Evolutionary conservation across 2,797 vertebrate genomes (phyloP).

Genomic region (Ciconia nigra): DNA sequence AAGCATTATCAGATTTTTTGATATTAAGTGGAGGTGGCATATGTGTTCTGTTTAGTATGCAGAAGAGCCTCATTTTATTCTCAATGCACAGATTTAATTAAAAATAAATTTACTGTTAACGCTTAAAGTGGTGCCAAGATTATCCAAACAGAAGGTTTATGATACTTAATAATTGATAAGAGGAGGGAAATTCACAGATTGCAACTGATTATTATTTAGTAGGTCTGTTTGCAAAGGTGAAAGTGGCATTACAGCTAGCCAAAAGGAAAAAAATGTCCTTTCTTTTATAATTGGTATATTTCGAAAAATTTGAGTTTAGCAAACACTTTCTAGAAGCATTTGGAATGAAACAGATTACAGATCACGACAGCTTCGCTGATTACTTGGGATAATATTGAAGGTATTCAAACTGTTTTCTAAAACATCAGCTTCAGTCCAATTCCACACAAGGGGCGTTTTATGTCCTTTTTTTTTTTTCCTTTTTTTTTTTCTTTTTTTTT

Average conservation of each 20-base stretch:
- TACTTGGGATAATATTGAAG: neutral
- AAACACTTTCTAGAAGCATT: conserved; percentile 5
- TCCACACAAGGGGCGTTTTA: conserved; percentile 11
- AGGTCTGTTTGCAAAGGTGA: conserved; percentile 77
- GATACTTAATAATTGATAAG: conserved; percentile 83
- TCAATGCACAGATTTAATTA: conserved; percentile 81
- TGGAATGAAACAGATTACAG: neutral
- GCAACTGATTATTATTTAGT: conserved; percentile 79
- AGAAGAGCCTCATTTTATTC: conserved; percentile 69
- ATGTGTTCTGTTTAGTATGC: conserved; percentile 67
- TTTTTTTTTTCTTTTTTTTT: neutral
- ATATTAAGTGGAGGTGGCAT: conserved; percentile 59
- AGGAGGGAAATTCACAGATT: conserved; percentile 61
- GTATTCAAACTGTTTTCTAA: neutral
- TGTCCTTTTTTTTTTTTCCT: neutral
- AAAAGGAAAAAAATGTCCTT: neutral
- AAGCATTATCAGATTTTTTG: conserved; percentile 64
- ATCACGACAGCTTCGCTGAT: neutral
- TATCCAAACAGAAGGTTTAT: conserved; percentile 79
- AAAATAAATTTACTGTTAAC: conserved; percentile 84
- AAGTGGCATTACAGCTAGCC: conserved; percentile 64
- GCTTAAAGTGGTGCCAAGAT: conserved; percentile 78
- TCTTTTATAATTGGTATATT: neutral
- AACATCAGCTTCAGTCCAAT: neutral
- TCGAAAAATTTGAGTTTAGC: neutral